Conservation (phyloP, 2,113 vertebrate species). For the Gallinago media region DNA sequence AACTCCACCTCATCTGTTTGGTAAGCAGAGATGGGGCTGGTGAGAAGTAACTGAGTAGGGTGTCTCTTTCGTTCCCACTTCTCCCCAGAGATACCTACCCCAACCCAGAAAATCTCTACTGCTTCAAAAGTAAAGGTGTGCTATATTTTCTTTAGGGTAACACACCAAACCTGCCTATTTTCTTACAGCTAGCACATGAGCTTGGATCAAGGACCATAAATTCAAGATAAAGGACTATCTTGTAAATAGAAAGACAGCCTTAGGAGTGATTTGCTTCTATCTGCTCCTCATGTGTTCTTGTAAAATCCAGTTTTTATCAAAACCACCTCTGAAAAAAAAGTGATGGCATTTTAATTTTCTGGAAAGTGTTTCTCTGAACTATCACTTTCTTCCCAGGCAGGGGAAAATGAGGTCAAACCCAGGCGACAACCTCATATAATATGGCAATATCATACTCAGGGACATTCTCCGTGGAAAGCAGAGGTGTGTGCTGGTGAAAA, state of each 20-base stretch:
- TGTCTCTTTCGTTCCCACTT: fast-evolving
- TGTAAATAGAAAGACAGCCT: not conserved
- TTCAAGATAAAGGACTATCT: not conserved
- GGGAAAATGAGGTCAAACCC: not conserved
- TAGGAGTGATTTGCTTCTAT: not conserved
- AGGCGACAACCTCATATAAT: not conserved
- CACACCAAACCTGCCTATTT: not conserved
- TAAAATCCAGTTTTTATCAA: not conserved
- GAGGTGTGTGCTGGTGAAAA: not conserved
- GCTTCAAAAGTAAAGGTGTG: not conserved
- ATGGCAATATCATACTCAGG: not conserved
- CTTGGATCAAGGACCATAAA: not conserved
- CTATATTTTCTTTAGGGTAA: not conserved
- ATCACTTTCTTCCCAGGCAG: not conserved
- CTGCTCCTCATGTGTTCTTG: not conserved
- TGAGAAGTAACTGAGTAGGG: not conserved
- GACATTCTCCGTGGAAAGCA: not conserved
- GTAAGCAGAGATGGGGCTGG: not conserved
- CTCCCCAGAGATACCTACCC: not conserved
- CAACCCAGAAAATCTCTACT: not conserved
- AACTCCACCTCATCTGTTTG: not conserved
- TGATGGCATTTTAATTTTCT: not conserved
- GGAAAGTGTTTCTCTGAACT: not conserved
- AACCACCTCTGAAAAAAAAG: not conserved
- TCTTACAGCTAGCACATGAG: not conserved